Conservation (phyloP, 2,113 vertebrate species). For the Eclectus roratus region DNA sequence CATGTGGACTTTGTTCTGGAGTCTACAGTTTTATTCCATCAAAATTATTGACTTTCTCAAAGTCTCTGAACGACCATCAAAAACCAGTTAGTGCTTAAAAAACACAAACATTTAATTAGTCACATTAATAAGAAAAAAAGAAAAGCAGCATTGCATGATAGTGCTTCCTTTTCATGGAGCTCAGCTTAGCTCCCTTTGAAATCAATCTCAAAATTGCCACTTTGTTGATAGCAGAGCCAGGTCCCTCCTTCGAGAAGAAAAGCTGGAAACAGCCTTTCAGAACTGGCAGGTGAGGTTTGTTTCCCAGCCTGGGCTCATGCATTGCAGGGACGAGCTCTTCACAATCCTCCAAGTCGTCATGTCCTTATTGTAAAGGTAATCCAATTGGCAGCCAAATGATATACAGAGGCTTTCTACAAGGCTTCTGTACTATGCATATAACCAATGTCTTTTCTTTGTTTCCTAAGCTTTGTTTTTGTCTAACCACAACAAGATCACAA, state of each 20-base stretch:
- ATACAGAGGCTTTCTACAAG: not conserved
- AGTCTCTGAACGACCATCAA: slow-evolving; percentile 65
- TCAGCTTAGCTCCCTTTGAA: slow-evolving; percentile 24
- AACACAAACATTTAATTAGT: slow-evolving; percentile 70
- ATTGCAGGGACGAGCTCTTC: not conserved
- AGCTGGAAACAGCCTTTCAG: not conserved
- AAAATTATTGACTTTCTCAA: slow-evolving; percentile 64
- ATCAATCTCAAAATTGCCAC: slow-evolving; percentile 8
- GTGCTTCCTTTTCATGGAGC: not conserved
- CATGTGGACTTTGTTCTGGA: slow-evolving; percentile 68
- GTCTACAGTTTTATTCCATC: slow-evolving; percentile 60
- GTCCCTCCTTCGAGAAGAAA: not conserved
- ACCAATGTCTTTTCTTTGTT: not conserved
- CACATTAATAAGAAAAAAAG: slow-evolving; percentile 38
- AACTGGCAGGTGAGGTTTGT: not conserved
- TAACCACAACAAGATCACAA: not conserved
- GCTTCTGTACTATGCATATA: not conserved
- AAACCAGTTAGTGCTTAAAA: slow-evolving; percentile 52
- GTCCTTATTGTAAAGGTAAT: not conserved
- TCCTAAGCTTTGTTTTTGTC: not conserved
- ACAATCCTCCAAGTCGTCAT: not conserved
- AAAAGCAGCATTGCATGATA: not conserved
- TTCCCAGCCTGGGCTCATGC: not conserved
- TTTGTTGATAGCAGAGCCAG: not conserved
- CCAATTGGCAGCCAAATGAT: not conserved